Percentiles rank a stretch among this genome's conserved stretches.
Evolutionary conservation across 2,113 vertebrate species (phyloP).

Genomic region (Festucalex cinctus): DNA sequence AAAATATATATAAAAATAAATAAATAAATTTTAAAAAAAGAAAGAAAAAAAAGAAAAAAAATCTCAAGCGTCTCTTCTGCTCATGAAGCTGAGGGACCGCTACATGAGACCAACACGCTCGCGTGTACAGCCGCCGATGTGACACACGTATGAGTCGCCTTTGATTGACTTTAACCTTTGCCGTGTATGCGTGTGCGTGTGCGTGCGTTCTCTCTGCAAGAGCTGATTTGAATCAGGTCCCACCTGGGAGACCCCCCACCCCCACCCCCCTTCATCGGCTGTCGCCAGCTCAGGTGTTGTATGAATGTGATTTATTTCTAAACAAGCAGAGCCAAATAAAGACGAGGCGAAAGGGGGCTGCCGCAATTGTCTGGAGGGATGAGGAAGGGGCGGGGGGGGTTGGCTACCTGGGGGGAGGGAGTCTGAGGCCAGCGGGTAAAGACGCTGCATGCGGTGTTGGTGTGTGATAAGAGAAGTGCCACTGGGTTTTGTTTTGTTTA

Average conservation of each 20-base stretch:
- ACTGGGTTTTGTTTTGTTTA: no score
- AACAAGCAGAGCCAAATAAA: conserved; percentile 56
- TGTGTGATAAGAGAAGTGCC: background rate
- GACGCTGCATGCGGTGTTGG: no score
- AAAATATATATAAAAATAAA: no score
- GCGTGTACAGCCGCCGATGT: conserved; percentile 26
- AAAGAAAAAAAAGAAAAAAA: no score
- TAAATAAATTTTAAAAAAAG: no score
- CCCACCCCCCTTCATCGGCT: conserved; percentile 20
- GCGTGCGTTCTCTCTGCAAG: background rate
- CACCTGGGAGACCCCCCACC: conserved; percentile 53
- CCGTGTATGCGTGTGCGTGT: background rate
- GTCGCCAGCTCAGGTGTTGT: conserved; percentile 65
- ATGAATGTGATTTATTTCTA: conserved; percentile 73
- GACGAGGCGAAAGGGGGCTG: conserved; percentile 6
- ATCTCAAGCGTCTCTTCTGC: no score
- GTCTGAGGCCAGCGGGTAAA: background rate
- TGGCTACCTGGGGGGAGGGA: no score
- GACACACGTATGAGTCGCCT: conserved; percentile 21
- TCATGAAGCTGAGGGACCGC: no score
- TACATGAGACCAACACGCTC: no score
- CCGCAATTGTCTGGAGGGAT: background rate
- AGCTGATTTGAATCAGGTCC: conserved; percentile 57
- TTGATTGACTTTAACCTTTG: conserved; percentile 60
- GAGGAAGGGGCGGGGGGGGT: no score